phyloP scores from a whole-genome alignment of 2,113 vertebrate genomes.

The Hypomesus transpacificus region DNA sequence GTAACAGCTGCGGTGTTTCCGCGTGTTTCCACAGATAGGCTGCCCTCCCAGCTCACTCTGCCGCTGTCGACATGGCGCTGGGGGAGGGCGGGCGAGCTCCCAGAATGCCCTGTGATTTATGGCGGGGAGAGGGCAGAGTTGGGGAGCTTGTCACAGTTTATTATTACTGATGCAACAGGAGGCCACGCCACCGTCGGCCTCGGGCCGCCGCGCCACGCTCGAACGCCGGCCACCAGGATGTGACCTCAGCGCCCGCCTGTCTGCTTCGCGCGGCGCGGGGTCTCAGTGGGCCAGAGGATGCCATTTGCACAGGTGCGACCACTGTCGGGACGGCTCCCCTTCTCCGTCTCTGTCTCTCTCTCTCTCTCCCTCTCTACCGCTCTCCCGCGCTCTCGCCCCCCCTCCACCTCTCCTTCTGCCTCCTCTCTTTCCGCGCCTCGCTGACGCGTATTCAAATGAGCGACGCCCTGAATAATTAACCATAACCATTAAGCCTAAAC shows the following conservation, averaged over 20 bases:
- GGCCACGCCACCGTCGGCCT: conserved; percentile 62
- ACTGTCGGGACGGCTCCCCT: not conserved
- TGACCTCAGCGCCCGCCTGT: conserved; percentile 68
- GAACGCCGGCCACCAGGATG: conserved; percentile 60
- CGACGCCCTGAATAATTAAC: conserved; percentile 64
- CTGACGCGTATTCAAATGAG: conserved; percentile 44
- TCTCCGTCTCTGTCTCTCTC: conserved; percentile 9
- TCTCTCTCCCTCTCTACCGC: conserved; percentile 8
- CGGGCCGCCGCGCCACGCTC: conserved; percentile 49
- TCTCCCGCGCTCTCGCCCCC: conserved; percentile 15
- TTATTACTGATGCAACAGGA: conserved; percentile 68
- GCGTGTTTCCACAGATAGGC: conserved; percentile 39
- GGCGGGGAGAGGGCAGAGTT: conserved; percentile 16
- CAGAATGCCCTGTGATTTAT: conserved; percentile 60
- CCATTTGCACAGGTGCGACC: conserved; percentile 5
- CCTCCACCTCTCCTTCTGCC: not conserved
- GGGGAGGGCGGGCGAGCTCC: conserved; percentile 40
- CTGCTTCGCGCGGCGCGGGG: conserved; percentile 45
- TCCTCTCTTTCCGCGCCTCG: conserved; percentile 21
- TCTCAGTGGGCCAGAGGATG: not conserved
- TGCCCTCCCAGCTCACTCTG: conserved; percentile 3
- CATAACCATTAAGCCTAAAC: conserved; percentile 59
- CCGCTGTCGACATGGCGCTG: conserved; percentile 37
- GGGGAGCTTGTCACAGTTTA: conserved; percentile 68
- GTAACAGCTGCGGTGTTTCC: conserved; percentile 20